phyloP scores from a whole-genome alignment of 2,797 vertebrate species.

The Adrianichthys oophorus region DNA sequence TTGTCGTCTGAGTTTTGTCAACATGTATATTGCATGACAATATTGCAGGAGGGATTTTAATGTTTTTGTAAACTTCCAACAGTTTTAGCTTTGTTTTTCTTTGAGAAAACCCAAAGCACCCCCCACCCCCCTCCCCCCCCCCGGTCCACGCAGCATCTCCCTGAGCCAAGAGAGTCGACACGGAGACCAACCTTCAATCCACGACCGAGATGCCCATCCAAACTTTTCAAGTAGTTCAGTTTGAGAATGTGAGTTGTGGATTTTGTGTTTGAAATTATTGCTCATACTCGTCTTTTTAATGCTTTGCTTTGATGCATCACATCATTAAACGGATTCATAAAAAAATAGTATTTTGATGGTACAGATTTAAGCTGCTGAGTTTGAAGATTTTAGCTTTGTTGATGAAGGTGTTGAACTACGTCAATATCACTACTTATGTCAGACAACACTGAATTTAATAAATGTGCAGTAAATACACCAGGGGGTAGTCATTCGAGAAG shows the following conservation, averaged over 20 bases:
- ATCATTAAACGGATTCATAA: slow-evolving; percentile 66
- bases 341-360: slow-evolving; percentile 17
- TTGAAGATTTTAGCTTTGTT: slow-evolving; percentile 23
- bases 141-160: slow-evolving; percentile 33
- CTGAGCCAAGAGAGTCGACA: slow-evolving; percentile 53
- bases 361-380: slow-evolving; percentile 13
- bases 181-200: slow-evolving; percentile 29
- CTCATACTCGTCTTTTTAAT: slow-evolving; percentile 68
- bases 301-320: slow-evolving; percentile 68
- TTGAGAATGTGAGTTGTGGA: slow-evolving; percentile 67
- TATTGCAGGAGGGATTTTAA: slow-evolving; percentile 75
- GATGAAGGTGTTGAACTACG: too few relatives aligned
- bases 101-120: slow-evolving; percentile 58
- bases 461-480: too few relatives aligned
- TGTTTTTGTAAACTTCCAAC: slow-evolving; percentile 78
- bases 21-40: slow-evolving; percentile 86
- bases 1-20: slow-evolving; percentile 71
- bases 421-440: too few relatives aligned
- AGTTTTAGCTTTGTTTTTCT: slow-evolving; percentile 76
- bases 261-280: slow-evolving; percentile 69
- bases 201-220: slow-evolving; percentile 49
- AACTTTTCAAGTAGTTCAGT: slow-evolving; percentile 55
- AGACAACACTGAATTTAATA: too few relatives aligned
- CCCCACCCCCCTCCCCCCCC: rapidly evolving
- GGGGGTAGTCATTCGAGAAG: too few relatives aligned